These are phyloP conservation scores for Lycaena phlaeas DNA, from an alignment of 2,888 invertebrate genomes.

Conservation along the genomic window DNA sequence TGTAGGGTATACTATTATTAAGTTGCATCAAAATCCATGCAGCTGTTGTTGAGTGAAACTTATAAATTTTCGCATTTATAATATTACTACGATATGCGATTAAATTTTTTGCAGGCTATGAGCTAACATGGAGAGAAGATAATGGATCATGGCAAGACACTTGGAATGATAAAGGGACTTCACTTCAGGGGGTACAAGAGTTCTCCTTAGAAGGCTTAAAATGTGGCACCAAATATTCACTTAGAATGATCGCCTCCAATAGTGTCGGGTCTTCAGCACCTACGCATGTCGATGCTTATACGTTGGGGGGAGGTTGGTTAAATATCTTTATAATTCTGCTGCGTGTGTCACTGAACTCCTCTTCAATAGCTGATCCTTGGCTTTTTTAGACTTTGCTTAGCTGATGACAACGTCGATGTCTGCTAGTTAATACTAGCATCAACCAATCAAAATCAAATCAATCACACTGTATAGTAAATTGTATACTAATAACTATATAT, in stretches of 20 bases:
- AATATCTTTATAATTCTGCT: not conserved
- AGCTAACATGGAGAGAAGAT: conserved; percentile 63
- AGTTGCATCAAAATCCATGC: too few relatives aligned
- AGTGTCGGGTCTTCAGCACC: conserved; percentile 85
- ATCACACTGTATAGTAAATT: too few relatives aligned
- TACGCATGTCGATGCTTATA: conserved; percentile 71
- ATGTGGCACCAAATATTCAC: conserved; percentile 87
- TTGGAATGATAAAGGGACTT: conserved; percentile 75
- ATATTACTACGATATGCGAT: too few relatives aligned
- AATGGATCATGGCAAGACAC: conserved; percentile 70
- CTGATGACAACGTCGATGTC: too few relatives aligned
- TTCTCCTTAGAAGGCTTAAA: conserved; percentile 80
- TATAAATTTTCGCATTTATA: too few relatives aligned
- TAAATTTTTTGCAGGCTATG: conserved; percentile 58
- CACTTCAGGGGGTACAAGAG: conserved; percentile 68
- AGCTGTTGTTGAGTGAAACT: too few relatives aligned
- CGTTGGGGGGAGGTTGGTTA: conserved; percentile 72
- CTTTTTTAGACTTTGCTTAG: too few relatives aligned
- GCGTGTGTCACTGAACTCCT: not conserved
- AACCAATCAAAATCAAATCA: too few relatives aligned
- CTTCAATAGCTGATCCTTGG: too few relatives aligned
- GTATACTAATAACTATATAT: too few relatives aligned
- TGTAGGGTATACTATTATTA: too few relatives aligned
- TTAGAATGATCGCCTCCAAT: conserved; percentile 86
- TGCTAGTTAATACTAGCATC: too few relatives aligned